Evolutionary conservation across 2,888 invertebrate species (phyloP), one percentile per base, ranked within the genome.

Genomic region (Phyllotreta striolata): DNA sequence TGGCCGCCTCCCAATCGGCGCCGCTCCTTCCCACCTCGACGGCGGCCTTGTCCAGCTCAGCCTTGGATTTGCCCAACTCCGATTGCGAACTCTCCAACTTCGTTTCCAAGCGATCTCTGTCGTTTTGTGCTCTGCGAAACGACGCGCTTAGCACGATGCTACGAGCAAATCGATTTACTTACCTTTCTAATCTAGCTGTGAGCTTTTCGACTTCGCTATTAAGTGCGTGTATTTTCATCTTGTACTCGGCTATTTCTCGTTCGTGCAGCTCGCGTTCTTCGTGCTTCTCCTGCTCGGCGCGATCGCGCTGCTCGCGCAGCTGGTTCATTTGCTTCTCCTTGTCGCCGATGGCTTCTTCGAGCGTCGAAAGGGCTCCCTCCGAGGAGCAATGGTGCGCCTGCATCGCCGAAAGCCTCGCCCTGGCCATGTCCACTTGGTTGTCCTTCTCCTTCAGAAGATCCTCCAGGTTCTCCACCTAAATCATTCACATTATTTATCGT

Each of bases 311-410:
- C 78, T 98, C 97, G 72, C 94, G 85, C 68, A 97, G 84, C 80
- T 96, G 96, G 72, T 92, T 90, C 85, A 99, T 96, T 84, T 98
- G 98, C 80, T 96, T 96, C 77, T 98, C 98, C 84, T 97, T 97
- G 79, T 98, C 98, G 55, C 92, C 91, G 73, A 98, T 93, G 9
- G 95, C 95, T 84, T 97, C 97, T 84, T 98, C 97, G 44, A 98
- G 86, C 69, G 93, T 93, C 56, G 94, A 92, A 58, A 97, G 84
- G 1, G 96, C 95, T 56, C 95, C 96, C 85, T 96, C 96, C 7
- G 93, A 94, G 67, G 93, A 91, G 83, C 93, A 95, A 79, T 95
- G 95, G 78, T 96, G 96, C 10, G 95, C 95, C 84, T 96, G 96
- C 90, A 96, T 93, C 64, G 96, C 94, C 52, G 93, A 92, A 55